Percentiles rank a stretch among this genome's conserved stretches.
These are phyloP conservation scores for Xenopus laevis DNA, from an alignment of 2,113 vertebrate genomes.

Conservation along the genomic window DNA sequence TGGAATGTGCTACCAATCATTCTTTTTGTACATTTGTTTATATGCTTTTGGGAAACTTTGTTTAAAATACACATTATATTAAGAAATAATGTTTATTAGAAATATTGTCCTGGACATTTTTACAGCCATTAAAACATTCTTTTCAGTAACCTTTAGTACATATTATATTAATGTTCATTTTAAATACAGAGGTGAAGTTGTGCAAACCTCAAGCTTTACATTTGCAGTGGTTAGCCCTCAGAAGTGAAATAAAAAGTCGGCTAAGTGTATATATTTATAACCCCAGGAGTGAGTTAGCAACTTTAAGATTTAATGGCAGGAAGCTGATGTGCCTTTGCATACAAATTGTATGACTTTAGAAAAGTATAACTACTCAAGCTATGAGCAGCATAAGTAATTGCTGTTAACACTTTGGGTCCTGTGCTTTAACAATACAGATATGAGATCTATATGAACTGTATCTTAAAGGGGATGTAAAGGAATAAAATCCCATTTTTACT, in stretches of 20 bases:
- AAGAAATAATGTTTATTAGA: background rate
- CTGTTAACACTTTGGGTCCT: background rate
- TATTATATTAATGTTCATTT: conserved; percentile 15
- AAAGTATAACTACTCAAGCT: background rate
- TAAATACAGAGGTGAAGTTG: conserved; percentile 2
- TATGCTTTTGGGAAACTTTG: too few species aligned
- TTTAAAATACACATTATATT: too few species aligned
- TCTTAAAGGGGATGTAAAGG: too few species aligned
- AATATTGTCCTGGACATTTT: background rate
- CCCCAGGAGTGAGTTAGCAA: conserved; percentile 5
- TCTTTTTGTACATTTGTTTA: too few species aligned
- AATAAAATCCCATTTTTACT: too few species aligned
- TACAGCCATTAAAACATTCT: background rate
- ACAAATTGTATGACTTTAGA: conserved; percentile 1
- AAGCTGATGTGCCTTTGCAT: conserved; percentile 16
- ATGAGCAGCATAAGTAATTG: background rate
- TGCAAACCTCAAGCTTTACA: conserved; percentile 6
- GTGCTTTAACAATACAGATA: background rate
- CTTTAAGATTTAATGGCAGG: conserved; percentile 16
- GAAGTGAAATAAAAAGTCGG: conserved; percentile 15
- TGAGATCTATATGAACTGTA: background rate
- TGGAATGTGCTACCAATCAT: too few species aligned
- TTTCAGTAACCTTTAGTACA: conserved; percentile 6
- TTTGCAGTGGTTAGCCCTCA: conserved; percentile 10
- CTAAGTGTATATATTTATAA: conserved; percentile 21